Base-by-base conservation (phyloP, 2,113 vertebrate species). In the Malurus melanocephalus region DNA sequence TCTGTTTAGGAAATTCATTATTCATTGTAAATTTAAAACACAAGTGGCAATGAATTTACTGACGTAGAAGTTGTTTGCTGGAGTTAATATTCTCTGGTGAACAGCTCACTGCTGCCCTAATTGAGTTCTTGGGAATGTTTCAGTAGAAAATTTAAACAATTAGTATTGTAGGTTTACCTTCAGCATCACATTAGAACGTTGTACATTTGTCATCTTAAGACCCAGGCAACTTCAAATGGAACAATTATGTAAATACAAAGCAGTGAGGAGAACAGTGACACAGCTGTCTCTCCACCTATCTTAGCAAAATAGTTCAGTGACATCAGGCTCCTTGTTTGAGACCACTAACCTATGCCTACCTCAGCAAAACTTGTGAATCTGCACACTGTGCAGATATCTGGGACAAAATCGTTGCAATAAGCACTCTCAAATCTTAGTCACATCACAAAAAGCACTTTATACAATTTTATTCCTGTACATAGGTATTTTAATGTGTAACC, bases 211-310 rank as follows among this genome's bases (percentile, higher is more conserved):
- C 65, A 76, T 90, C 42, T 43, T 91, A 79, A 91, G 81, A 69
- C 8, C 24, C 35, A 89, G n/a, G 53, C n/a, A 93, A 87, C 46
- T 84, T 94, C 62, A 46, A 82, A 69, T 46, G 40, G 57, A 67
- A 66, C 42, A 87, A 84, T 91, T 89, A 76, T 55, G 48, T 87
- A 96, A 91, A 79, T 81, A 76, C 32, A 95, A 92, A 93, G 43
- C 71, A 89, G 57, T 89, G 61, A 65, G 48, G 72, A 80, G 59
- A 88, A 38, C 13, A 82, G 24, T 0, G 0, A 49, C 33, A 64
- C 7, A 72, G 21, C 8, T 62, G 17, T 52, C n/a, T 85, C 32
- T 77, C 48, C 22, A n/a, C 43, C 30, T 85, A 11, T 82, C 14
- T 67, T 52, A 66, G 48, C 24, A 65, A 88, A 85, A 79, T 13